Evolutionary conservation across 2,113 vertebrate species (phyloP).

Genomic region (Rhipidura dahli): DNA sequence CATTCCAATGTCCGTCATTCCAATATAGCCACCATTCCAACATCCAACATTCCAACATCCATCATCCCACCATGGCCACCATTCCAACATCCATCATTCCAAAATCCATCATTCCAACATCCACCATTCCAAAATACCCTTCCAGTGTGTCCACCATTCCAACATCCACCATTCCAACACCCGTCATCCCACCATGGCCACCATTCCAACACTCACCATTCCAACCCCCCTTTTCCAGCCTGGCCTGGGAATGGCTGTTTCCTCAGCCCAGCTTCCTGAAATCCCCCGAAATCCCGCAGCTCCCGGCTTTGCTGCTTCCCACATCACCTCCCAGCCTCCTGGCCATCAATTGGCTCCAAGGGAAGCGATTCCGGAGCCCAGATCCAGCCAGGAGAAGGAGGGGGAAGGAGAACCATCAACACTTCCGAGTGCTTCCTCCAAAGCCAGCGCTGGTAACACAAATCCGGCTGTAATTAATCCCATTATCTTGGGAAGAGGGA

Average conservation of each 20-base stretch:
- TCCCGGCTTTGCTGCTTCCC: rapidly evolving
- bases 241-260: background rate
- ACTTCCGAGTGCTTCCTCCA: background rate
- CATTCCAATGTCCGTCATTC: background rate
- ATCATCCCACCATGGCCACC: no score
- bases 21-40: no score
- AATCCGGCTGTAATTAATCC: conserved; percentile 41
- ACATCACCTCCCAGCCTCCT: background rate
- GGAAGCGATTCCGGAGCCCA: background rate
- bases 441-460: background rate
- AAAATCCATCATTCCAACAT: background rate
- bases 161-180: no score
- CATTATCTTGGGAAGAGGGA: background rate
- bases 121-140: no score
- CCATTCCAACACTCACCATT: no score
- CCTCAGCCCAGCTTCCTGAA: background rate
- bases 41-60: no score
- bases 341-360: background rate
- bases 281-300: rapidly evolving
- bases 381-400: rapidly evolving
- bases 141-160: rapidly evolving
- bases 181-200: no score
- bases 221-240: background rate
- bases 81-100: background rate
- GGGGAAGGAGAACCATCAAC: rapidly evolving